Evolutionary conservation across 2,113 vertebrate genomes (phyloP), one percentile per base, ranked within the genome.

Genomic region (Mixornis gularis): DNA sequence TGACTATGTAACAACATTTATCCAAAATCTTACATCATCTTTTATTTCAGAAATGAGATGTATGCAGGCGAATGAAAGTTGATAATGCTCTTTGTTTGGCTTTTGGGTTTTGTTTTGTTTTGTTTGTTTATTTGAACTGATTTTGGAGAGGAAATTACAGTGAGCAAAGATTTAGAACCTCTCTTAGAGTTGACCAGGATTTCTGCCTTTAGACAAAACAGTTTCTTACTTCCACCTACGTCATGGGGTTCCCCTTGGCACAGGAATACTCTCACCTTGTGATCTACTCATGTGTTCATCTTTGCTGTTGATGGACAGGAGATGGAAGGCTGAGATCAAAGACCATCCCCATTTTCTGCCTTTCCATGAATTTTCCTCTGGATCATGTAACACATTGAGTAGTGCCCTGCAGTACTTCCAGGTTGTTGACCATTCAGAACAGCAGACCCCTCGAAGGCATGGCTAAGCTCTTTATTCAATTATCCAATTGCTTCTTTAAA

Each of bases 251-350:
- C 34, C 25, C 17, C 26, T 19, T 63, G 24, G 22, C 49, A 41
- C 12, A 70, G 9, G 21, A 53, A 58, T 51, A 3, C 7, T 53
- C 26, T 77, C 14, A 34, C 6, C 74, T 73, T 68, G 11, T 19
- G 12, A 3, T 36, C 20, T 43, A 12, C 2, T 9, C 1, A 0
- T 17, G 4, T 56, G 30, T 16, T 85, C 34, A 12, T 34, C 16
- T 71, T 51, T 53, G 11, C 5, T 40, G 11, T 34, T 72, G 25
- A 12, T 8, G 4, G 7, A 46, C 21, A 34, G 17, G 17, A 62
- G 17, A 32, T 13, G 6, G 20, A 79, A 65, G 5, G 20, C 12
- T 34, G 12, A 53, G 1, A n/a, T 73, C 65, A 41, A 43, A 74
- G 18, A 63, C 5, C 2, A 8, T 19, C 5, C 3, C 4, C 21